Evolutionary conservation across 2,113 vertebrate species (phyloP).

Genomic region (Oreochromis tanganicae): DNA sequence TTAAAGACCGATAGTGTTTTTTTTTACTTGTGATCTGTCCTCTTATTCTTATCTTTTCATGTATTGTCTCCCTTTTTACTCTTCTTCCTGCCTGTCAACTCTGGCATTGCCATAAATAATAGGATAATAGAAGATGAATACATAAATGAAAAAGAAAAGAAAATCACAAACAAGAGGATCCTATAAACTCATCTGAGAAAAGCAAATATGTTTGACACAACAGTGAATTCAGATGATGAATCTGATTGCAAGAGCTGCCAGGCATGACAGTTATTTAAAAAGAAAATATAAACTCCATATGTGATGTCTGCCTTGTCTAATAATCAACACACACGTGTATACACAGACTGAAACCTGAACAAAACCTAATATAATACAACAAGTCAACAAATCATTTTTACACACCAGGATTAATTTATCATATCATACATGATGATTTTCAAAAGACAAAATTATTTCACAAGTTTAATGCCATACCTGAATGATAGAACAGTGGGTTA

Average conservation of each 20-base stretch:
- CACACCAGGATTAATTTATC: neutral
- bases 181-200: neutral
- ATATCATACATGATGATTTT: neutral
- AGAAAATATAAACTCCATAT: neutral
- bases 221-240: neutral
- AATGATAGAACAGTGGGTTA: neutral
- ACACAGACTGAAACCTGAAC: neutral
- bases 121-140: neutral
- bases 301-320: neutral
- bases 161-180: neutral
- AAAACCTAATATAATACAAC: neutral
- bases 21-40: neutral
- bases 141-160: neutral
- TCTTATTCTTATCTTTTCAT: neutral
- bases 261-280: neutral
- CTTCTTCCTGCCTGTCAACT: neutral
- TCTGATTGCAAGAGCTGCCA: neutral
- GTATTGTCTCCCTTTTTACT: neutral
- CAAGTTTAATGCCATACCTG: neutral
- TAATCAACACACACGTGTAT: neutral
- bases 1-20: neutral
- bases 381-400: neutral
- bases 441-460: neutral
- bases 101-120: rapidly evolving
- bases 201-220: neutral